Base-by-base conservation (phyloP, 1,140 invertebrate genomes). In the Drosophila insularis region DNA sequence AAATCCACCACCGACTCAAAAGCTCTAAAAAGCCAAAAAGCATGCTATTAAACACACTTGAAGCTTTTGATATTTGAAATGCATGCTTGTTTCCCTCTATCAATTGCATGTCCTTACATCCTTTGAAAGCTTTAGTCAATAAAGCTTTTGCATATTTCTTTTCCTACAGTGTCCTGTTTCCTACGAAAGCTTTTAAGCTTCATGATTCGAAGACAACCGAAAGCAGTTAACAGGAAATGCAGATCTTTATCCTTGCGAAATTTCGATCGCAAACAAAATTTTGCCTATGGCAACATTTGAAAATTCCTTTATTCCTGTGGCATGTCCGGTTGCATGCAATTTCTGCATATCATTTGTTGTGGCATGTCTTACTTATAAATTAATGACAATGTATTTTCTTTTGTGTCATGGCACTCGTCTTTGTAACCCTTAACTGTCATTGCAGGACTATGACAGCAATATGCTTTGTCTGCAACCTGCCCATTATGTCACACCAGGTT, bases 391-490 rank as follows among this genome's bases (percentile, higher is more conserved):
- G 43, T 19, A 6, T 17, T 19, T 46, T 46, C 8, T 8, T 19
- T 14, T 46, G 0, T 46, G 43, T 46, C 10, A 21, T 50, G 17
- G 43, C 43, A 50, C 43, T 50, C 17, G 43, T 50, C 17, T 19
- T 35, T 58, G 27, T 58, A 58, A 58, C 27, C 14, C 27, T 58
- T 17, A 3, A 58, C 55, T 76, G 13, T 71, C 62, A 91, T 93
- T 93, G 64, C 94, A 97, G 97, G 94, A 97, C 96, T 86, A 97
- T 97, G 96, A 97, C 97, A 85, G 95, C 97, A 90, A 96, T 98
- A 92, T 98, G 97, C 93, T 98, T 98, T 93, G 97, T 98, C 74
- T 98, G 97, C 95, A 98, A 98, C 93, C 94, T 98, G 82, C 97
- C 97, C 72, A 98, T 98, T 91, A 94, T 98, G 82, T 97, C 96